phyloP scores from a whole-genome alignment of 2,888 invertebrate genomes.

The Cabera pusaria region DNA sequence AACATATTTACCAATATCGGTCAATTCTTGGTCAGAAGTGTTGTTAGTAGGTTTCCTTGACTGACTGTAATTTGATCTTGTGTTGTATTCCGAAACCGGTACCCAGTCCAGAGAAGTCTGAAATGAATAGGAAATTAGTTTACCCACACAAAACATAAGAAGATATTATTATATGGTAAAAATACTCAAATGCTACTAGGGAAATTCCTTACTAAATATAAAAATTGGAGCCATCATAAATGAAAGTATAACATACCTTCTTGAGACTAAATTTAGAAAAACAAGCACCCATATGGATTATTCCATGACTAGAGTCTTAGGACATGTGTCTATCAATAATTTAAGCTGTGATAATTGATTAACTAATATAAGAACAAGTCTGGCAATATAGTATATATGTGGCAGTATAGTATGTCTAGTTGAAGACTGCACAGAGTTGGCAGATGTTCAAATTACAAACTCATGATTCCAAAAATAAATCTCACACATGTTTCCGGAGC shows the following conservation, averaged over 20 bases:
- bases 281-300: conserved; percentile 73
- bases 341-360: too few relatives aligned
- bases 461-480: conserved; percentile 70
- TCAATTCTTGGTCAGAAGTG: conserved; percentile 74
- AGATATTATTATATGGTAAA: too few relatives aligned
- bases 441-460: conserved; percentile 62
- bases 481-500: conserved; percentile 47
- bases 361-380: too few relatives aligned
- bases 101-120: conserved; percentile 81
- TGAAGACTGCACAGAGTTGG: conserved; percentile 54
- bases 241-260: conserved; percentile 59
- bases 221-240: conserved; percentile 16
- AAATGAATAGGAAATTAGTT: conserved; percentile 40
- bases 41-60: conserved; percentile 76
- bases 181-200: background rate
- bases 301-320: conserved; percentile 13
- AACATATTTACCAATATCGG: conserved; percentile 69
- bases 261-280: conserved; percentile 72
- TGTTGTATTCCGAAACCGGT: conserved; percentile 78
- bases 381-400: too few relatives aligned
- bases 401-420: too few relatives aligned
- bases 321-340: too few relatives aligned
- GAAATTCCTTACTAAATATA: background rate
- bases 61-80: conserved; percentile 73
- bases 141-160: conserved; percentile 1